A percentile compares a stretch with the other conserved stretches of the same genome.
These are phyloP conservation scores for Chymomyza procnemis DNA, from an alignment of 2,888 invertebrate species.

Conservation along the genomic window DNA sequence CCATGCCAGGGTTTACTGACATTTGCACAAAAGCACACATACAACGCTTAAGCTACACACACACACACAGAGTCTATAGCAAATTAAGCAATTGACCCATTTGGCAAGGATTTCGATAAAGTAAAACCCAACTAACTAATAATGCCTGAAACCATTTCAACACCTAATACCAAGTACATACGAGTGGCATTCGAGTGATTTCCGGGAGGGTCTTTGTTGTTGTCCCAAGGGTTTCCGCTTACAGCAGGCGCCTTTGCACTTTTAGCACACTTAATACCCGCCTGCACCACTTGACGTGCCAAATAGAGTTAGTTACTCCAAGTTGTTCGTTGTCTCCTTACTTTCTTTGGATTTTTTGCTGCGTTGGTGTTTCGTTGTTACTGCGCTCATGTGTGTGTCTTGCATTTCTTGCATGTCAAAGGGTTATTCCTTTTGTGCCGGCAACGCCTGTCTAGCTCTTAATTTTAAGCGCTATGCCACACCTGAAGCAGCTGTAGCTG, in stretches of 20 bases:
- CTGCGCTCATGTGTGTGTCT: slow-evolving; percentile 28
- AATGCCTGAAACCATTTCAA: neutral
- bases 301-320: slow-evolving; percentile 47
- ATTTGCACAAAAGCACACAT: slow-evolving; percentile 2
- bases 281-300: slow-evolving; percentile 47
- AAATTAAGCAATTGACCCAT: slow-evolving; percentile 59
- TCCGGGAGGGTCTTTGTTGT: slow-evolving; percentile 48
- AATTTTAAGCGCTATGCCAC: neutral
- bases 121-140: neutral
- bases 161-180: neutral
- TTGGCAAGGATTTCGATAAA: slow-evolving; percentile 18
- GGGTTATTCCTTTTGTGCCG: slow-evolving; percentile 18
- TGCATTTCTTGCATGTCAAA: slow-evolving; percentile 27
- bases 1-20: neutral
- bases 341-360: neutral
- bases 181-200: slow-evolving; percentile 29
- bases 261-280: neutral
- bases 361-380: neutral
- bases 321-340: slow-evolving; percentile 12
- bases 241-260: slow-evolving; percentile 18
- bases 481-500: neutral
- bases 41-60: no score
- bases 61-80: slow-evolving; percentile 8
- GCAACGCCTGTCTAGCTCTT: neutral
- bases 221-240: slow-evolving; percentile 43